Base-by-base conservation (phyloP, 2,888 invertebrate species). In the Tanytarsus gracilentus region DNA sequence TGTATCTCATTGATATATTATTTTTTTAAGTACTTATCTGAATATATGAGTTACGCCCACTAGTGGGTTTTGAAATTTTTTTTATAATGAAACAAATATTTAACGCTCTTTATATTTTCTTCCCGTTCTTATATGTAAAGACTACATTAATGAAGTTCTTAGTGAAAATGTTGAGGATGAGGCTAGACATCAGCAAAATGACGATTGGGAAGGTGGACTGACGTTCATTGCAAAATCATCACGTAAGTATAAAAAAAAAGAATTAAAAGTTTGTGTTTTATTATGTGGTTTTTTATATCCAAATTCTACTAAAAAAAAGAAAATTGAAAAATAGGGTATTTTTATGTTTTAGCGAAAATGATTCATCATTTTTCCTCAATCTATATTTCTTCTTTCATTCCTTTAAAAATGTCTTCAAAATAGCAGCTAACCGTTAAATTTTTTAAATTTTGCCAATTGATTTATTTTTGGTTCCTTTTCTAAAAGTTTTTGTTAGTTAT, bases 181-280 rank as follows among this genome's bases (percentile, higher is more conserved):
- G 63, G 4, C 48, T 2, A 60, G 18, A 29, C 50, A 49, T 65
- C 76, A 77, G 5, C 76, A 79, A 65, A 78, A 80, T 65, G 84
- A 84, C 65, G 90, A 90, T 68, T 83, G 84, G 83, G 90, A 91
- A 71, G 86, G 86, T 74, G 89, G 89, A 69, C 88, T 92, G 66
- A 91, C 88, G 64, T 93, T 93, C 72, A 91, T 90, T 67, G 92
- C 90, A 63, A 86, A 88, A 77, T 85, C 88, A 72, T 86, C 85
- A 75, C 87, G 90, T 90, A 84, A 85, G 85, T 83, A 69, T 21
- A 53, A 26, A 49, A 26, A 49, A 25, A 18, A 49, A 18, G 8
- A 26, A 18, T 49, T 14, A n/a, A 25, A 49, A 25, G 27, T 26
- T 26, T 25, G 25, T 49, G 30, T 6, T 8, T 9, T 30, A 8